phyloP scores from a whole-genome alignment of 2,888 invertebrate genomes.

The Malthinus seriepunctatus region DNA sequence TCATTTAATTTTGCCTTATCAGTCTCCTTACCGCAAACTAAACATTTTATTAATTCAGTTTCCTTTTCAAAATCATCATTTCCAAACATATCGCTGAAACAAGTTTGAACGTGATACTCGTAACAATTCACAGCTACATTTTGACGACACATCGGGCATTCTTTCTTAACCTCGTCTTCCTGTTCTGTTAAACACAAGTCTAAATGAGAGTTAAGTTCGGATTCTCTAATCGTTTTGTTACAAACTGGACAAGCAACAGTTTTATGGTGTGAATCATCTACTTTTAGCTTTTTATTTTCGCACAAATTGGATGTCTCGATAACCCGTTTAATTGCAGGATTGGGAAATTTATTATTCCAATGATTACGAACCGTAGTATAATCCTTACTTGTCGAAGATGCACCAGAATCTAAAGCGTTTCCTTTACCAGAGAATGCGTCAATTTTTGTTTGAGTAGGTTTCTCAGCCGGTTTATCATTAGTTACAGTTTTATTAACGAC shows the following conservation, averaged over 20 bases:
- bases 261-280: conserved; percentile 4
- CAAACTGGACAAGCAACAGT: conserved; percentile 53
- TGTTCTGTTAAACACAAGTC: conserved; percentile 28
- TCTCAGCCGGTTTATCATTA: conserved; percentile 1
- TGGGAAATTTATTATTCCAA: conserved; percentile 51
- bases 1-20: conserved; percentile 46
- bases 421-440: conserved; percentile 31
- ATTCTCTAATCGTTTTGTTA: conserved; percentile 16
- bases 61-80: conserved; percentile 14
- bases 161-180: neutral
- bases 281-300: neutral
- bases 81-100: conserved; percentile 1
- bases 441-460: conserved; percentile 16
- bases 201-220: conserved; percentile 30
- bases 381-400: conserved; percentile 5
- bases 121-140: conserved; percentile 35
- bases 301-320: neutral
- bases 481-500: conserved; percentile 23
- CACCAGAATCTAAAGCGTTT: conserved; percentile 3
- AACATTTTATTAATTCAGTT: conserved; percentile 46
- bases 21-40: conserved; percentile 52
- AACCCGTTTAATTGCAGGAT: conserved; percentile 17
- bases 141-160: conserved; percentile 9
- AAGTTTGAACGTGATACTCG: neutral
- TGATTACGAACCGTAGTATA: conserved; percentile 48